Conservation (phyloP, 2,113 vertebrate genomes). For the Tachysurus fulvidraco region DNA sequence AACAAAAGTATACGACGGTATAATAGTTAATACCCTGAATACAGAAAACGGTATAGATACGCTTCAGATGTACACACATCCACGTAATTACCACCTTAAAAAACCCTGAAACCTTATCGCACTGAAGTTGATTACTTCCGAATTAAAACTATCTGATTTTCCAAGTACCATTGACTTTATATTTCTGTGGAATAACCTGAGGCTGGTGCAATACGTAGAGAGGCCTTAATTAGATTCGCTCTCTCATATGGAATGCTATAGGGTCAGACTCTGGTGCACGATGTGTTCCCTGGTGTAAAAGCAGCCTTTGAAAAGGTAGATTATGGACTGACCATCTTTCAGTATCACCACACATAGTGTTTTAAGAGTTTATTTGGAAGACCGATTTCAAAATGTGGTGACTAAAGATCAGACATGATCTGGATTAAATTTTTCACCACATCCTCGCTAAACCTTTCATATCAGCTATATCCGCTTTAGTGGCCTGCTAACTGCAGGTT, state of each 20-base stretch:
- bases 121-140: background rate
- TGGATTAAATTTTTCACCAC: background rate
- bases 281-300: conserved; percentile 8
- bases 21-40: no score
- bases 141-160: conserved; percentile 6
- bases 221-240: conserved; percentile 48
- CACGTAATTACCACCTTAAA: background rate
- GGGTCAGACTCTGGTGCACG: conserved; percentile 22
- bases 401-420: background rate
- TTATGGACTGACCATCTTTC: background rate
- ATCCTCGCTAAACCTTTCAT: background rate
- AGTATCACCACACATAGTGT: background rate
- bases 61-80: background rate
- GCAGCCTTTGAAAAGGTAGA: conserved; percentile 3
- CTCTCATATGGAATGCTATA: conserved; percentile 34
- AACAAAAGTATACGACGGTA: no score
- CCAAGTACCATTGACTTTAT: background rate
- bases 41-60: no score
- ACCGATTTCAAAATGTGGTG: background rate
- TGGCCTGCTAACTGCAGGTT: conserved; percentile 37
- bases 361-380: background rate
- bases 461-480: conserved; percentile 4
- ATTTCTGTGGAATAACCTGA: conserved; percentile 28
- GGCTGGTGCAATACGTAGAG: conserved; percentile 35
- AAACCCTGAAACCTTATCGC: background rate